These are phyloP conservation scores for Panthera leo DNA, from an alignment of 2,113 vertebrate genomes.

Conservation along the genomic window DNA sequence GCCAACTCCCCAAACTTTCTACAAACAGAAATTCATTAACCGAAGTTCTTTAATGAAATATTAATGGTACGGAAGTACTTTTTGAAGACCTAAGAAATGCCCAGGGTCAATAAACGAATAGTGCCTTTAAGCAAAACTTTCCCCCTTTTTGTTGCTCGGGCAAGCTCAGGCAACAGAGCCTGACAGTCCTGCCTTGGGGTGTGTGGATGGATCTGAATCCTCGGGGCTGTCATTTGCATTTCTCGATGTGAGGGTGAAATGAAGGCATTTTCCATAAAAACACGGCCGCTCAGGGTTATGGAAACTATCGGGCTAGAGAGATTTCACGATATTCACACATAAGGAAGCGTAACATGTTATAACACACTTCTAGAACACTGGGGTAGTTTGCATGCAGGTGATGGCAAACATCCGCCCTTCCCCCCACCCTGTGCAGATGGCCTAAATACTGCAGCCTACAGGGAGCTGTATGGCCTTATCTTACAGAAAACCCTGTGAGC, in stretches of 20 bases:
- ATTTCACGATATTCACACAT: not conserved
- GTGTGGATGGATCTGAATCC: not conserved
- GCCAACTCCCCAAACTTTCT: slow-evolving; percentile 69
- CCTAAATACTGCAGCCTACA: not conserved
- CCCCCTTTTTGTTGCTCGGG: not conserved
- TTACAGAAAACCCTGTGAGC: not conserved
- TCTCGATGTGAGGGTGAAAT: not conserved
- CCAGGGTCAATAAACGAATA: not conserved
- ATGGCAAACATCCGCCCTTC: slow-evolving; percentile 3
- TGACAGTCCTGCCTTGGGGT: not conserved
- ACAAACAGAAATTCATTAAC: slow-evolving; percentile 68
- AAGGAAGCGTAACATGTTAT: not conserved
- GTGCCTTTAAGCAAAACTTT: not conserved
- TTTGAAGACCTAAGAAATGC: slow-evolving; percentile 40
- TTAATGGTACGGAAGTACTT: slow-evolving; percentile 37
- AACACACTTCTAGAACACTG: not conserved
- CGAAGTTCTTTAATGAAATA: slow-evolving; percentile 63
- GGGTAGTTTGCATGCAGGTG: not conserved
- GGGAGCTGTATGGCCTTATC: not conserved
- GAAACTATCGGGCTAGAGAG: not conserved
- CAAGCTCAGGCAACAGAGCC: not conserved
- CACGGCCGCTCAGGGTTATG: not conserved
- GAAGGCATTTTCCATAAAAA: slow-evolving; percentile 15
- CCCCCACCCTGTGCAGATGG: not conserved
- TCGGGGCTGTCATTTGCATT: not conserved